A percentile compares a stretch with the other conserved stretches of the same genome.
Conservation (phyloP, 2,113 vertebrate species). For the Epinephelus cyanopodus region DNA sequence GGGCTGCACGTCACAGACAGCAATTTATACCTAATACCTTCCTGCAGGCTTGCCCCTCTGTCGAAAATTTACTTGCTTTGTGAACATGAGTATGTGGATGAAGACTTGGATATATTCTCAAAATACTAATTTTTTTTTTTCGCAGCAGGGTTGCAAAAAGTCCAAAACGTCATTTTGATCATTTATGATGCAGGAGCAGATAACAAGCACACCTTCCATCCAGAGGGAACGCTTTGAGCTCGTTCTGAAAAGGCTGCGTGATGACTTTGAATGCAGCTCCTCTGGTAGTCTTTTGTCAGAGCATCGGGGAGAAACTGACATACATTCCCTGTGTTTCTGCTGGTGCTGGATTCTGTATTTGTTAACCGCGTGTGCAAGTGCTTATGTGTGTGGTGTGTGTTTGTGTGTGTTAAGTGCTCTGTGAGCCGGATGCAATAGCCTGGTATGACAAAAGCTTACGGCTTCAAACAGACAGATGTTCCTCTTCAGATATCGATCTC, state of each 20-base stretch:
- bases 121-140: neutral
- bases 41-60: constrained; percentile 44
- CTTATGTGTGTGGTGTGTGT: constrained; percentile 21
- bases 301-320: constrained; percentile 51
- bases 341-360: constrained; percentile 48
- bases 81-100: constrained; percentile 23
- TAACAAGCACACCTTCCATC: constrained; percentile 42
- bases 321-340: constrained; percentile 59
- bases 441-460: constrained; percentile 62
- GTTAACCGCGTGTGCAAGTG: constrained; percentile 44
- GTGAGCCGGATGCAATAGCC: constrained; percentile 51
- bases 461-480: constrained; percentile 77
- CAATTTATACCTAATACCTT: constrained; percentile 40
- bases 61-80: constrained; percentile 33
- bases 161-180: constrained; percentile 46
- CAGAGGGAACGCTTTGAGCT: constrained; percentile 50
- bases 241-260: constrained; percentile 41
- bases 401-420: constrained; percentile 51
- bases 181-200: constrained; percentile 55
- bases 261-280: constrained; percentile 55
- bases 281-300: constrained; percentile 51
- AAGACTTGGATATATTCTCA: constrained; percentile 13
- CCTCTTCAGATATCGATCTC: constrained; percentile 71
- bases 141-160: constrained; percentile 32
- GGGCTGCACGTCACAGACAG: constrained; percentile 46